Base-by-base conservation (phyloP, 2,888 invertebrate genomes). In the Diadromus collaris region DNA sequence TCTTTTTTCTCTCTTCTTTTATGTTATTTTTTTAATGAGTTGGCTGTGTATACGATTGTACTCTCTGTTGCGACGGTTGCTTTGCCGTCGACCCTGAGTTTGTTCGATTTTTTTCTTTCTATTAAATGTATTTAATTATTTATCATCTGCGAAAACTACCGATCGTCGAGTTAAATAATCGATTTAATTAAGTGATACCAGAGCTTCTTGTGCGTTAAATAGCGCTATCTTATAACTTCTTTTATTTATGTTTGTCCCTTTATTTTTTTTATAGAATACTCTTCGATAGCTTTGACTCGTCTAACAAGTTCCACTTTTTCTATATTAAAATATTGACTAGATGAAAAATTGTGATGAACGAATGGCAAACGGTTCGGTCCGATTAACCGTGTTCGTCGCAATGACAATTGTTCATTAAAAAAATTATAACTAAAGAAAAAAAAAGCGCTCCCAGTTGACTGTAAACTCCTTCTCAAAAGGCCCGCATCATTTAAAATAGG, bases 11-110 rank as follows among this genome's bases (percentile, higher is more conserved):
- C 70, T 79, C 81, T 56, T 73, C 54, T 77, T 77, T 74, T 63
- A 54, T 32, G 83, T 74, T 78, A 82, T 87, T 87, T 84, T 84
- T 85, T 87, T 83, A 83, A 86, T 88, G 86, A 83, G 87, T 90
- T 90, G 90, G 90, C 90, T 90, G 89, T 90, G 88, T 90, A 90
- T 89, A 90, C 88, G 89, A 90, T 90, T 90, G 90, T 90, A 90
- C 90, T 90, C 88, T 88, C 88, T 86, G 90, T 90, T 89, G 76
- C 88, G 87, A 87, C 87, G 88, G 87, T 88, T 88, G 89, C 88
- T 87, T 88, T 89, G 89, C 83, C 73, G 83, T 87, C 83, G 87
- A 88, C 90, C 90, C 90, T 90, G 90, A 90, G 90, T 89, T 89
- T 68, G 81, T 86, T 87, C 51, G 76, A 73, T 77, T 79, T 81